phyloP scores from a whole-genome alignment of 2,113 vertebrate genomes.

The Halichoerus grypus region DNA sequence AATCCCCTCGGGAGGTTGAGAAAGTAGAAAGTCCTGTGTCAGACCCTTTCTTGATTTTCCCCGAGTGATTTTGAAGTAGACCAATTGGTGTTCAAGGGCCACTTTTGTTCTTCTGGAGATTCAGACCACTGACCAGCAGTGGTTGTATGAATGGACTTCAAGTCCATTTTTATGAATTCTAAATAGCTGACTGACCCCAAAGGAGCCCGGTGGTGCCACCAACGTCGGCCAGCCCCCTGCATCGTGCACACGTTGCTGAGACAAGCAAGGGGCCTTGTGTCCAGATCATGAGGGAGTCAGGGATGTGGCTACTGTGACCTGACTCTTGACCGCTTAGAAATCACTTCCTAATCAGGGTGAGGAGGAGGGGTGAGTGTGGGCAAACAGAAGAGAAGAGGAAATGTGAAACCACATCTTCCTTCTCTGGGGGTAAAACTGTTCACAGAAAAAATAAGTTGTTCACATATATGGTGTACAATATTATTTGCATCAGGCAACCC shows the following conservation, averaged over 20 bases:
- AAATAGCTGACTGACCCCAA: background rate
- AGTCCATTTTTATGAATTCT: background rate
- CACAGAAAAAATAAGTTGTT: background rate
- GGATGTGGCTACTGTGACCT: background rate
- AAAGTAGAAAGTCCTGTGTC: background rate
- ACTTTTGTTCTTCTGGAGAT: background rate
- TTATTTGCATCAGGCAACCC: background rate
- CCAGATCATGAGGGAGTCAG: background rate
- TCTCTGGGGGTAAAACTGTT: background rate
- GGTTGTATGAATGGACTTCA: background rate
- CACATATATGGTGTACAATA: rapidly evolving
- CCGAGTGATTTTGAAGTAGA: background rate
- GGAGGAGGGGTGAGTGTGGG: background rate
- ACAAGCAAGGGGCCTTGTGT: background rate
- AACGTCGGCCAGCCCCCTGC: rapidly evolving
- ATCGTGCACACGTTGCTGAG: background rate
- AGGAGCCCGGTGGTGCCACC: background rate
- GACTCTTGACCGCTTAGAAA: background rate
- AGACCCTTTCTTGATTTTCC: background rate
- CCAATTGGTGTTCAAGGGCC: rapidly evolving
- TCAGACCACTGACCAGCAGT: background rate
- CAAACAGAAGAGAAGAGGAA: background rate
- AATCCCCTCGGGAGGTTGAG: background rate
- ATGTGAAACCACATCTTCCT: background rate
- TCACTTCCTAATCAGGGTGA: background rate